Evolutionary conservation across 2,888 invertebrate species (phyloP).

Genomic region (Ptilodon capucinus): DNA sequence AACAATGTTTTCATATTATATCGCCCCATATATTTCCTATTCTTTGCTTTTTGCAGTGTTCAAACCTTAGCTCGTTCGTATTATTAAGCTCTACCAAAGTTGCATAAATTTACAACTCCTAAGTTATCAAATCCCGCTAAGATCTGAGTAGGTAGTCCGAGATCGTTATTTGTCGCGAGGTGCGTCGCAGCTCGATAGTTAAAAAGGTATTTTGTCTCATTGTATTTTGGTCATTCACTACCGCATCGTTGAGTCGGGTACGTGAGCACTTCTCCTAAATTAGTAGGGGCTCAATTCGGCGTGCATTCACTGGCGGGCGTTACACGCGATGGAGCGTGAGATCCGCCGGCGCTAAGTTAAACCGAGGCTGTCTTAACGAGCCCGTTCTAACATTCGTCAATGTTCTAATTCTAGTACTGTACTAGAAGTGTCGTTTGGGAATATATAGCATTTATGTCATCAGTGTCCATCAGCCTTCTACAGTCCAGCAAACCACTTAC

Average conservation of each 20-base stretch:
- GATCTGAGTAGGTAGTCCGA: conserved; percentile 21
- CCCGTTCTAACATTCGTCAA: conserved; percentile 41
- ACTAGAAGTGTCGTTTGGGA: not conserved
- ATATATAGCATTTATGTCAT: too few species aligned
- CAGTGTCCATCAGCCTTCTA: too few species aligned
- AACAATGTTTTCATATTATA: too few species aligned
- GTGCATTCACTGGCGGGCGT: conserved; percentile 44
- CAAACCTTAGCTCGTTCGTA: too few species aligned
- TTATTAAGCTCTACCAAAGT: not conserved
- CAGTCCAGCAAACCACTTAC: too few species aligned
- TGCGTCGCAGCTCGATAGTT: conserved; percentile 48
- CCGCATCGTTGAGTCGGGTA: conserved; percentile 55
- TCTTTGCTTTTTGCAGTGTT: too few species aligned
- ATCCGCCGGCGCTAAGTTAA: conserved; percentile 58
- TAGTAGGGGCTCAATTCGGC: conserved; percentile 54
- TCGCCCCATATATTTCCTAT: too few species aligned
- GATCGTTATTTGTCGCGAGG: conserved; percentile 46
- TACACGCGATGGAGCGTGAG: conserved; percentile 59
- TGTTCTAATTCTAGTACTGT: not conserved
- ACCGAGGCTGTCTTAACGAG: conserved; percentile 50
- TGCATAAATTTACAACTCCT: not conserved
- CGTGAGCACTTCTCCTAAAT: conserved; percentile 74
- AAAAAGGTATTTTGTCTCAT: conserved; percentile 59
- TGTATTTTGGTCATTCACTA: conserved; percentile 47
- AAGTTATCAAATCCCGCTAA: not conserved